These are phyloP conservation scores for Drosophila testacea DNA, from an alignment of 2,888 invertebrate genomes.

Conservation along the genomic window DNA sequence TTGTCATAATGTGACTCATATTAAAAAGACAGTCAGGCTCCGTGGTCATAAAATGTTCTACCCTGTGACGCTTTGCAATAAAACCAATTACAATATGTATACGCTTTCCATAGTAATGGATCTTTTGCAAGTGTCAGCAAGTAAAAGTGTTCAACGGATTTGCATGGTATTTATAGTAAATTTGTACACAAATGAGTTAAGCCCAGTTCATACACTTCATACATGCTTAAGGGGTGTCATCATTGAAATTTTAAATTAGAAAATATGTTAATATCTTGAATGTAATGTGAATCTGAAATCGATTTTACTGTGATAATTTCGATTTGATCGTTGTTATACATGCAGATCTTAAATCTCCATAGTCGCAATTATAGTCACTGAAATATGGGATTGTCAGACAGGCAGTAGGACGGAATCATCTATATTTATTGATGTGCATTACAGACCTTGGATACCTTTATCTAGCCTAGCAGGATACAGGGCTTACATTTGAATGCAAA, in stretches of 20 bases:
- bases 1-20: slow-evolving; percentile 57
- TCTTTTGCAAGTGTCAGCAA: slow-evolving; percentile 1
- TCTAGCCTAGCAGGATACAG: neutral
- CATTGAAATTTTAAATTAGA: no score
- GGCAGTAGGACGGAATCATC: neutral
- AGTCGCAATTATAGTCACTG: neutral
- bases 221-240: no score
- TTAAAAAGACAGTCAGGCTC: slow-evolving; percentile 23
- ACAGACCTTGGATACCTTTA: neutral
- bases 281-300: neutral
- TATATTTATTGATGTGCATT: neutral
- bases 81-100: slow-evolving; percentile 35
- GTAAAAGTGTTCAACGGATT: neutral
- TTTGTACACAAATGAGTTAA: neutral
- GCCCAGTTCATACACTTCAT: neutral
- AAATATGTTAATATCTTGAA: neutral
- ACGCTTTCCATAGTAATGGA: slow-evolving; percentile 6
- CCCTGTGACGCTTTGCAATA: slow-evolving; percentile 49
- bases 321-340: no score
- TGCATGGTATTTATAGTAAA: no score
- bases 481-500: neutral
- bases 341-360: no score
- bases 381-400: neutral
- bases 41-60: slow-evolving; percentile 48
- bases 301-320: neutral